Base-by-base conservation (phyloP, 2,797 vertebrate species). In the Mycteria americana region DNA sequence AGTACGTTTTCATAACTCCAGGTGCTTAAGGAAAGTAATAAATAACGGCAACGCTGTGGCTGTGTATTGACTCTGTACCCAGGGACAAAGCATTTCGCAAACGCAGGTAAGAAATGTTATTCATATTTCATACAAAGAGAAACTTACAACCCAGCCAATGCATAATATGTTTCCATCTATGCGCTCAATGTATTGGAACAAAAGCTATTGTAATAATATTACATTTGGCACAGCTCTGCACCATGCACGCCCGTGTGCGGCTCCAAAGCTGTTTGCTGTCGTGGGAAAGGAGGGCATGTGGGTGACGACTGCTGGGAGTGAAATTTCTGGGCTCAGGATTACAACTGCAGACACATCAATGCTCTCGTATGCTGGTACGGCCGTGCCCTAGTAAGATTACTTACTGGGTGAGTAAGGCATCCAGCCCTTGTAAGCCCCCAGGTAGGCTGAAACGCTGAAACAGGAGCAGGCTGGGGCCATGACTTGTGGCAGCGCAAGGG, bases 11-110 rank as follows among this genome's bases (percentile, higher is more conserved):
- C 79, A 60, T 85, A 93, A 91, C 85, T 93, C 85, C 63, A 0
- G 15, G 93, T 88, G 92, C 91, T 92, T 69, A 93, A 95, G 92
- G 68, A 88, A 92, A 94, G 86, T 25, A 88, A 96, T 97, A 96
- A 97, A 97, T 94, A 95, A 88, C 0, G 2, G 65, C 54, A 63
- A 5, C 39, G 46, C 51, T 39, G 72, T 41, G 79, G 60, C 82
- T 84, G 91, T 33, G 33, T 59, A 65, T 30, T 45, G 87, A 33
- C 46, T 60, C 80, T 33, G 65, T 63, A 67, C 51, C 72, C 75
- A 56, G 95, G 85, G 94, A 95, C 87, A 92, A 91, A 83, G 81
- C 53, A 37, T 75, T 89, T 37, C 23, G 1, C 79, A 73, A 64
- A 77, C 0, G 2, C 65, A 76, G 68, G 75, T 91, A 81, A 92